Percentiles rank a stretch among this genome's conserved stretches.
Conservation (phyloP, 1,140 invertebrate genomes). For the Drosophila lacteicornis region DNA sequence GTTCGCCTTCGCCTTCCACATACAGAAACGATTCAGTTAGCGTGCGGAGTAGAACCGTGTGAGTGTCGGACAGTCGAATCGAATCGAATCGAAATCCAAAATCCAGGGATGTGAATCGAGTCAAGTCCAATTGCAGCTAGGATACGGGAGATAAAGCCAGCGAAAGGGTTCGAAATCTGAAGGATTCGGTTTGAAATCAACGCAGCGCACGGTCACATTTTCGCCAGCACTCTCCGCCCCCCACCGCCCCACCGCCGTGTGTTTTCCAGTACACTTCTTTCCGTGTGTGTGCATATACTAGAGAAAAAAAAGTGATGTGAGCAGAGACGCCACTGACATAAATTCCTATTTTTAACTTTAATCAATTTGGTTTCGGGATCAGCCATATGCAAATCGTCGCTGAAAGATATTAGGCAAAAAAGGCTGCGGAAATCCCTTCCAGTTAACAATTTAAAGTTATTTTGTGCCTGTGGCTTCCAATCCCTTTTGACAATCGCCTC, state of each 20-base stretch:
- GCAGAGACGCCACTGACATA: conserved; percentile 64
- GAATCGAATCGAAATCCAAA: conserved; percentile 33
- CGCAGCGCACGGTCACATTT: conserved; percentile 29
- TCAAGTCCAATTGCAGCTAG: conserved; percentile 18
- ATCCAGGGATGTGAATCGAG: conserved; percentile 36
- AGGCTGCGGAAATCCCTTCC: conserved; percentile 46
- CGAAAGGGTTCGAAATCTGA: neutral
- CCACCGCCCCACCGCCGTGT: conserved; percentile 15
- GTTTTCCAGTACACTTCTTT: conserved; percentile 66
- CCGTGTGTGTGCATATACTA: conserved; percentile 58
- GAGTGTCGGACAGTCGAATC: conserved; percentile 62
- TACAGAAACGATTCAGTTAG: conserved; percentile 84
- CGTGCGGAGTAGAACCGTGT: conserved; percentile 77
- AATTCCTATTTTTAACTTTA: conserved; percentile 78
- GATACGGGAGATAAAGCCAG: conserved; percentile 4
- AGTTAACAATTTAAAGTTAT: conserved; percentile 62
- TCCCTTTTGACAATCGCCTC: conserved; percentile 41
- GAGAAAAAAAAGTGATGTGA: conserved; percentile 61
- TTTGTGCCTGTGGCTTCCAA: conserved; percentile 55
- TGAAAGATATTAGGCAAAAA: conserved; percentile 13
- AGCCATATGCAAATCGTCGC: conserved; percentile 19
- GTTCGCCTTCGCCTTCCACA: conserved; percentile 66
- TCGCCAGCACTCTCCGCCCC: conserved; percentile 27
- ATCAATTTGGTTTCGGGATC: conserved; percentile 28
- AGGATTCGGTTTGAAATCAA: conserved; percentile 3